Percentiles rank a stretch among this genome's conserved stretches.
Conservation (phyloP, 2,797 vertebrate genomes). For the Pseudochirops corinnae region DNA sequence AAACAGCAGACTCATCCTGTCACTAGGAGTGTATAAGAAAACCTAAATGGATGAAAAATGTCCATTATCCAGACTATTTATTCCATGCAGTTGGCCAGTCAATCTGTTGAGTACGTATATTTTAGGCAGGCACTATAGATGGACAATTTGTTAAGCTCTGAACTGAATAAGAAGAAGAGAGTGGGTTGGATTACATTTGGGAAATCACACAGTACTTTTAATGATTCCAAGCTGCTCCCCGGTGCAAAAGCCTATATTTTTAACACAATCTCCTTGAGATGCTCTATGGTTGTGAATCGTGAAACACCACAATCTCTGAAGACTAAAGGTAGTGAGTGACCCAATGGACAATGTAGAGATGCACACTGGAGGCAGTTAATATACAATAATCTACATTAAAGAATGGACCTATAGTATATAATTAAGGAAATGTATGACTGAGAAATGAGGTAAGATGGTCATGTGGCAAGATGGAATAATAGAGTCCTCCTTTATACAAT, state of each 20-base stretch:
- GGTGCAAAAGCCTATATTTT: background rate
- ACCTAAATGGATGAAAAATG: background rate
- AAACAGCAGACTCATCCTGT: background rate
- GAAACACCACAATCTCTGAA: background rate
- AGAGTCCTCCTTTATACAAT: background rate
- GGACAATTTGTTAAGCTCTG: background rate
- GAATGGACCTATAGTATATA: background rate
- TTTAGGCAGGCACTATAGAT: slow-evolving; percentile 8
- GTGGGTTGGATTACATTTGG: background rate
- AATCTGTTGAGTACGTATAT: slow-evolving; percentile 6
- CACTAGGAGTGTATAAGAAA: background rate
- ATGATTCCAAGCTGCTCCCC: background rate
- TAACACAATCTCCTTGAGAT: background rate
- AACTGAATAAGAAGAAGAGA: background rate
- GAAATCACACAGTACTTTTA: background rate
- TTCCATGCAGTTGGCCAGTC: background rate
- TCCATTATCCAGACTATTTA: background rate
- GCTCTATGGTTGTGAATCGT: background rate
- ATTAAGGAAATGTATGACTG: background rate
- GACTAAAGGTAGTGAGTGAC: background rate
- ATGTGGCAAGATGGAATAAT: background rate
- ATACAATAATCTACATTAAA: background rate
- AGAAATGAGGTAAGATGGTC: background rate
- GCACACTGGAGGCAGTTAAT: background rate
- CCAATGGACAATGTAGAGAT: background rate